Evolutionary conservation across 2,797 vertebrate species (phyloP).

Genomic region (Gastrophryne carolinensis): DNA sequence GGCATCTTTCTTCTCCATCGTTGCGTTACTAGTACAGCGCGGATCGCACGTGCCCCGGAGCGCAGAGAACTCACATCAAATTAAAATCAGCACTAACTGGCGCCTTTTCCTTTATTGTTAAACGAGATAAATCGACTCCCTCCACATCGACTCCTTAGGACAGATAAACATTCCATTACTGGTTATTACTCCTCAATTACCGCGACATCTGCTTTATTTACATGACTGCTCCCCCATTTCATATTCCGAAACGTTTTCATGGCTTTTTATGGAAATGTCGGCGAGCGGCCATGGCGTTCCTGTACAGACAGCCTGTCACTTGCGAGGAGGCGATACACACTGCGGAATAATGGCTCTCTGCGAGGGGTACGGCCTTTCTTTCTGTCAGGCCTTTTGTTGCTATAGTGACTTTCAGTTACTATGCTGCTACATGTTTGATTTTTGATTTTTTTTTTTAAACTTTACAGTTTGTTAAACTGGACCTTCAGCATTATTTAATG

Average conservation of each 20-base stretch:
- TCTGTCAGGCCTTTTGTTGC: not conserved
- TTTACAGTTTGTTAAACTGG: too few relatives aligned
- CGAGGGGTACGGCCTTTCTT: not conserved
- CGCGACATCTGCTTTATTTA: constrained; percentile 59
- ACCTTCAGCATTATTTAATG: too few relatives aligned
- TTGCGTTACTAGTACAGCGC: constrained; percentile 31
- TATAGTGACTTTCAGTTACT: not conserved
- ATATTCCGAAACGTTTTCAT: constrained; percentile 21
- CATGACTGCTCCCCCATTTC: not conserved
- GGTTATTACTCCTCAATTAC: constrained; percentile 50
- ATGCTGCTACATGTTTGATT: not conserved
- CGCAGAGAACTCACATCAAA: constrained; percentile 52
- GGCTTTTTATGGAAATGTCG: constrained; percentile 30
- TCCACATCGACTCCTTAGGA: constrained; percentile 56
- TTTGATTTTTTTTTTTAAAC: not conserved
- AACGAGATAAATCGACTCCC: constrained; percentile 56
- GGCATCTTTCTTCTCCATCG: too few relatives aligned
- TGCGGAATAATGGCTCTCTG: not conserved
- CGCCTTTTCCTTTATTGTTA: constrained; percentile 51
- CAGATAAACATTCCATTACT: constrained; percentile 53
- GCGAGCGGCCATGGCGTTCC: not conserved
- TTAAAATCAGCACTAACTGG: constrained; percentile 55
- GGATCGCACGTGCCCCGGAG: constrained; percentile 39
- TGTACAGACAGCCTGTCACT: constrained; percentile 3
- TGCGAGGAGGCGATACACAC: not conserved